Conservation (phyloP, 92 coral and sea anemone species). For the Parazoanthus swiftii region DNA sequence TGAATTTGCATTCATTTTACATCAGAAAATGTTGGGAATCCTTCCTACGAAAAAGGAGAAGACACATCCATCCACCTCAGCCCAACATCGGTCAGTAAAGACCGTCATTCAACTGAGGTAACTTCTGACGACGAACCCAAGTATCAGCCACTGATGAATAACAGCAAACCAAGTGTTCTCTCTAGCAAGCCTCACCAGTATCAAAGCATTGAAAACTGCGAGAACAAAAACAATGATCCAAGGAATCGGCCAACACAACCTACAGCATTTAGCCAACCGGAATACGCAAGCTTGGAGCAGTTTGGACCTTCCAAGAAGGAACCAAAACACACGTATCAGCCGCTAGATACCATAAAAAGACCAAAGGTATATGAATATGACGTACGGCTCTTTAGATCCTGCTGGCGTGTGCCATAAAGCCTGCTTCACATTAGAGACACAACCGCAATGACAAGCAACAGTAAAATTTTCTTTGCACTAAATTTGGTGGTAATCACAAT, state of each 20-base stretch:
- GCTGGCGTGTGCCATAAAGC: too few species aligned
- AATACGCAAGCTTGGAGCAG: neutral
- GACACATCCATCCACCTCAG: neutral
- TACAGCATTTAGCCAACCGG: neutral
- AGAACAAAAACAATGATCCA: neutral
- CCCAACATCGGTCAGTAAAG: neutral
- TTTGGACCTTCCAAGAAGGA: constrained; percentile 16
- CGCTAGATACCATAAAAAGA: neutral
- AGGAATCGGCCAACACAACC: neutral
- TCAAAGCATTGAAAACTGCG: neutral
- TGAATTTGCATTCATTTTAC: too few species aligned
- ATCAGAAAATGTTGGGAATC: neutral
- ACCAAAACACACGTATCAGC: neutral
- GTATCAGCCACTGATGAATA: neutral
- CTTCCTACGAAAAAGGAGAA: constrained; percentile 16
- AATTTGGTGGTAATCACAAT: too few species aligned
- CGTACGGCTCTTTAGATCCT: too few species aligned
- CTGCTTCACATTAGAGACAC: too few species aligned
- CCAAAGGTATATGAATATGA: neutral
- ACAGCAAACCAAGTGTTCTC: neutral
- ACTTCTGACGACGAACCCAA: neutral
- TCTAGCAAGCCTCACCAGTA: neutral
- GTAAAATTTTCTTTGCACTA: too few species aligned
- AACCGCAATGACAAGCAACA: too few species aligned
- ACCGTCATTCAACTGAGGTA: neutral